Percentiles rank a stretch among this genome's conserved stretches.
Conservation (phyloP, 2,113 vertebrate genomes). For the Poecile atricapillus region DNA sequence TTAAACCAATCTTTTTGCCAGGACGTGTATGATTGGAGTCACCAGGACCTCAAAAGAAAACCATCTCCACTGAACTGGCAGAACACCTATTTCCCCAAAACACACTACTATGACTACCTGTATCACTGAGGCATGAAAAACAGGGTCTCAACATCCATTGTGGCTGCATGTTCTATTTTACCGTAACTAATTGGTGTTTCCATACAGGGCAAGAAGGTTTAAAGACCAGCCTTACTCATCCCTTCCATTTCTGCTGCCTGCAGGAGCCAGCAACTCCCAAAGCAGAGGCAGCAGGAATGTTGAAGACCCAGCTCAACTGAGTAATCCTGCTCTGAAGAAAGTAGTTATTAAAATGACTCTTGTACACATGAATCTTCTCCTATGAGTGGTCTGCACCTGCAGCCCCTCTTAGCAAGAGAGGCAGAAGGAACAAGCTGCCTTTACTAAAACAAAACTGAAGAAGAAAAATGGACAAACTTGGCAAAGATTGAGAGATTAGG, state of each 20-base stretch:
- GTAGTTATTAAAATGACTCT: background rate
- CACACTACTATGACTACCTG: accelerated
- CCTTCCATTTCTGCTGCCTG: background rate
- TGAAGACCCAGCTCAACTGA: background rate
- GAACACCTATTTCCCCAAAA: background rate
- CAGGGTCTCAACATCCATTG: background rate
- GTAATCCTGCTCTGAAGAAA: background rate
- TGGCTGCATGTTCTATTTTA: background rate
- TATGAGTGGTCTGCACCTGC: background rate
- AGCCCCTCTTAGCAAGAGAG: background rate
- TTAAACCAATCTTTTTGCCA: background rate
- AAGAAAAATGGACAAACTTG: background rate
- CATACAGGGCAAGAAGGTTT: background rate
- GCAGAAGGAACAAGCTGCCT: background rate
- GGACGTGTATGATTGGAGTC: background rate
- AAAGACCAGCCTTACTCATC: background rate
- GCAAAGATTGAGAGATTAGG: background rate
- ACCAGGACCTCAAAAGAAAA: background rate
- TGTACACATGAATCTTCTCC: background rate
- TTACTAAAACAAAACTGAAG: background rate
- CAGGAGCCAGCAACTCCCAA: background rate
- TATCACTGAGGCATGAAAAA: background rate
- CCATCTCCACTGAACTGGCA: background rate
- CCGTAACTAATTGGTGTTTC: background rate
- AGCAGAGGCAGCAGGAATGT: background rate